Evolutionary conservation across 2,888 invertebrate genomes (phyloP).

Genomic region (Hetaerina titia): DNA sequence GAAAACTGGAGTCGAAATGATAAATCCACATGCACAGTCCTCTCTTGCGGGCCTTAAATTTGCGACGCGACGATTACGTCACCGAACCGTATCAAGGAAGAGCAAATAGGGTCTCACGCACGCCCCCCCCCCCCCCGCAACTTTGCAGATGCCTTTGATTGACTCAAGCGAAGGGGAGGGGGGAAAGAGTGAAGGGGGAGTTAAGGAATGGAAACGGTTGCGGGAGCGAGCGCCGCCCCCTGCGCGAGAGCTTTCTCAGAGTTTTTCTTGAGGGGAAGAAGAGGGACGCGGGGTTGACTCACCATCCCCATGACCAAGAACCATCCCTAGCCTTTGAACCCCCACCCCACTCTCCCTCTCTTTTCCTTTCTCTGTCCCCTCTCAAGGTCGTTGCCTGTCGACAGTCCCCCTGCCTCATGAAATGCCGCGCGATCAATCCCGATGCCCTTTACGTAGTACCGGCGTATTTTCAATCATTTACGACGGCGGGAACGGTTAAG

Average conservation of each 20-base stretch:
- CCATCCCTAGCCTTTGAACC: no score
- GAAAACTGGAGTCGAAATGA: neutral
- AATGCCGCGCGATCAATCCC: neutral
- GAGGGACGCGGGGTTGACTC: neutral
- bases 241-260: no score
- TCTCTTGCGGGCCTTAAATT: neutral
- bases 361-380: neutral
- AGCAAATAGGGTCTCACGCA: no score
- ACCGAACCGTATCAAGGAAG: neutral
- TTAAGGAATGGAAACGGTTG: no score
- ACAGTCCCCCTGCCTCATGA: neutral
- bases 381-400: conserved; percentile 15
- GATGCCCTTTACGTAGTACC: neutral
- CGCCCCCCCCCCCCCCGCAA: neutral
- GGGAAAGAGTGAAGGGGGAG: neutral
- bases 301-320: neutral
- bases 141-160: neutral
- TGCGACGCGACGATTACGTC: neutral
- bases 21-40: neutral
- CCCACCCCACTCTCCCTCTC: neutral
- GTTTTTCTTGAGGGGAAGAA: neutral
- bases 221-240: no score
- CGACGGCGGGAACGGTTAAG: no score
- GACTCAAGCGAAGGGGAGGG: neutral
- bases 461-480: no score